Base-by-base conservation (phyloP, 2,797 vertebrate genomes). In the Okamejei kenojei region DNA sequence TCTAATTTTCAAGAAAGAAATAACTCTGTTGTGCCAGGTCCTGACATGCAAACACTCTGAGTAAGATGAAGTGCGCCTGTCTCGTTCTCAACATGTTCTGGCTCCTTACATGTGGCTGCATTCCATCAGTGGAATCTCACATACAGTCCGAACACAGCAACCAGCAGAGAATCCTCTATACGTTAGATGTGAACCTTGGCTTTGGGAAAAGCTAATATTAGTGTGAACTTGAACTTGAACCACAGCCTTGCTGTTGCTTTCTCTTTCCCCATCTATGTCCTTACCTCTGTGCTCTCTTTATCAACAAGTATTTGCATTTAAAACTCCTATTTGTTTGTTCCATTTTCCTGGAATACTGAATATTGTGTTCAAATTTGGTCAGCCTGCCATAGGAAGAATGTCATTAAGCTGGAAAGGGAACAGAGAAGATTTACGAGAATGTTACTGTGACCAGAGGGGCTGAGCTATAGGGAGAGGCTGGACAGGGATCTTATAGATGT, bases 11-110 rank as follows among this genome's bases (percentile, higher is more conserved):
- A 74, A 76, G 73, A 92, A 29, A 73, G 23, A 54, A 92, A 92
- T 45, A 92, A 74, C 90, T 92, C 10, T 92, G 65, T 92, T 92
- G 10, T 92, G 38, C 90, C 90, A 92, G 71, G 90, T 92, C 71
- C 90, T 76, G 19, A 92, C 90, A 76, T 26, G 90, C 90, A 92
- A 10, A 23, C 90, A 54, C 38, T 29, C 71, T 73, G 90, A 92
- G 26, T 76, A 92, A 92, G 90, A 92, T 92, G 90, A 76, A 73
- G 71, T 74, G 71, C 76, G 90, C 35, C 65, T 92, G 90, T 92
- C 68, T 92, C 90, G 76, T 92, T 45, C n/a, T 11, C 68, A 92
- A 92, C 71, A 92, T 58, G 71, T 76, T 74, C 71, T 76, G 71
- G 45, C 90, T 92, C 90, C 90, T 91, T 73, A 74, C 90, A 92